These are phyloP conservation scores for Melanogrammus aeglefinus DNA, from an alignment of 2,797 vertebrate species.

Conservation along the genomic window DNA sequence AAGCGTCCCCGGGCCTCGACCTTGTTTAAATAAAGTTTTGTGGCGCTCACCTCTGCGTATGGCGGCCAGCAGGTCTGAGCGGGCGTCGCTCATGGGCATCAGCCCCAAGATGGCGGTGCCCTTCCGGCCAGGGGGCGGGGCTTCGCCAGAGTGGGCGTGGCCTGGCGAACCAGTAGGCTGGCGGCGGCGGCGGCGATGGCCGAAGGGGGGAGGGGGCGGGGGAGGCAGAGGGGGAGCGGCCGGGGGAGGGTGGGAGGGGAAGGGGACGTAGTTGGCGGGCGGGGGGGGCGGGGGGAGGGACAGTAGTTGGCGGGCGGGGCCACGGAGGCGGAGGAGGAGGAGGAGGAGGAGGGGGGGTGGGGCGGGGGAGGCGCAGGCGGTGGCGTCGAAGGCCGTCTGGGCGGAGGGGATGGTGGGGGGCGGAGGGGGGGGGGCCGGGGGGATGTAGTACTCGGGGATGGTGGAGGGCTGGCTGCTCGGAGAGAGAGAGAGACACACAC, in stretches of 20 bases:
- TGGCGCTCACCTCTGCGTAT: conserved; percentile 80
- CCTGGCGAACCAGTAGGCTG: conserved; percentile 55
- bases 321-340: conserved; percentile 56
- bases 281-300: conserved; percentile 65
- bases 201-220: conserved; percentile 77
- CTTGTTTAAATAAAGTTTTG: too few species aligned
- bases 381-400: conserved; percentile 84
- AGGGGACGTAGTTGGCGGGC: conserved; percentile 68
- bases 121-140: conserved; percentile 72
- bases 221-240: conserved; percentile 75
- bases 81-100: conserved; percentile 89
- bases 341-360: conserved; percentile 34
- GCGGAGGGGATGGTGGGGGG: conserved; percentile 82
- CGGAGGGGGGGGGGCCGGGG: conserved; percentile 81
- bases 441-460: conserved; percentile 84
- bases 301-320: conserved; percentile 64
- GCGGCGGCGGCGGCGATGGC: conserved; percentile 59
- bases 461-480: conserved; percentile 77
- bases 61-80: conserved; percentile 87
- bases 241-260: conserved; percentile 68
- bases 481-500: conserved; percentile 7
- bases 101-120: conserved; percentile 72
- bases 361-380: conserved; percentile 63
- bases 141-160: conserved; percentile 55
- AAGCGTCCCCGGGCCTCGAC: not conserved